Evolutionary conservation across 2,797 vertebrate species (phyloP).

Genomic region (Diglossa cyanea): DNA sequence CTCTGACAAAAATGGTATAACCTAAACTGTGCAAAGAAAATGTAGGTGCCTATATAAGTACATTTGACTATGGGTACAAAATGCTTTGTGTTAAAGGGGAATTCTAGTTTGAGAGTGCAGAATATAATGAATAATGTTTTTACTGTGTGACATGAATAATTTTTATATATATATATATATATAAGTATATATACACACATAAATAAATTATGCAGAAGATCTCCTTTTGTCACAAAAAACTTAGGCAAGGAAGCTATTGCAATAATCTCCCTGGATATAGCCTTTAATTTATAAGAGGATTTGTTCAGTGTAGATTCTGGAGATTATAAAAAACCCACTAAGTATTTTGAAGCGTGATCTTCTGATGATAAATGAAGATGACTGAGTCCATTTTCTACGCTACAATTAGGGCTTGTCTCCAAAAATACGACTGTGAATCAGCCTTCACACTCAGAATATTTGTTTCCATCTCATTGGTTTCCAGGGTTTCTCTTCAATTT

Average conservation of each 20-base stretch:
- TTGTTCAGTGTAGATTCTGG: not conserved
- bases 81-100: not conserved
- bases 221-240: not conserved
- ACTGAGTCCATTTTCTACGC: not conserved
- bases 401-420: not conserved
- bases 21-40: not conserved
- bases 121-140: not conserved
- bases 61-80: not conserved
- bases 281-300: not conserved
- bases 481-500: not conserved
- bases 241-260: not conserved
- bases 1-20: not conserved
- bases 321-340: not conserved
- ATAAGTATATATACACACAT: too few species aligned
- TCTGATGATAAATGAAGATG: conserved; percentile 9
- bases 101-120: not conserved
- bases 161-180: not conserved
- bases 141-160: not conserved
- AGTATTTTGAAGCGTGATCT: not conserved
- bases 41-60: not conserved
- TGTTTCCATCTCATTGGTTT: not conserved
- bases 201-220: not conserved
- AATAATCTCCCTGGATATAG: not conserved
- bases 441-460: not conserved
- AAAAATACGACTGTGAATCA: not conserved